Evolutionary conservation across 2,797 vertebrate species (phyloP).

Genomic region (Oreochromis mossambicus): DNA sequence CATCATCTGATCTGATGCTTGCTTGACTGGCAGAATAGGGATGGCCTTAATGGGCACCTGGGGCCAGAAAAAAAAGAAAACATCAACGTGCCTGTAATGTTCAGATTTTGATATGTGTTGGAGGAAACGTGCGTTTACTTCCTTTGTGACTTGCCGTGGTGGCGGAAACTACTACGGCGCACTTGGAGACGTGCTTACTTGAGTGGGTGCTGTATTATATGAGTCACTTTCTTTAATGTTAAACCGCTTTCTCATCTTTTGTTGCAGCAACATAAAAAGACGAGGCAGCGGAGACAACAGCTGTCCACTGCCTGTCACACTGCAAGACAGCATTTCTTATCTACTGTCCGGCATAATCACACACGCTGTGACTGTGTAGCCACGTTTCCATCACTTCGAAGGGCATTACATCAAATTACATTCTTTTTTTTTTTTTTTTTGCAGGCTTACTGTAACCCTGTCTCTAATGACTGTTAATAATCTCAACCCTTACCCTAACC

Average conservation of each 20-base stretch:
- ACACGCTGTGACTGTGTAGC: neutral
- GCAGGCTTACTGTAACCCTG: neutral
- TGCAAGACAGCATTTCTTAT: constrained; percentile 17
- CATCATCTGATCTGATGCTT: constrained; percentile 59
- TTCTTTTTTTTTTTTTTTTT: neutral
- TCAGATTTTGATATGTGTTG: neutral
- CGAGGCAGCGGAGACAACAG: constrained; percentile 22
- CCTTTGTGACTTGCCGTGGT: neutral
- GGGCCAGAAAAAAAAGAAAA: neutral
- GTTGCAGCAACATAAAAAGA: constrained; percentile 1
- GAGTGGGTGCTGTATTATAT: neutral
- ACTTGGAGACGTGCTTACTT: neutral
- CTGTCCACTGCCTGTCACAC: constrained; percentile 28
- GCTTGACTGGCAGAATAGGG: constrained; percentile 30
- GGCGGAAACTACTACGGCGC: neutral
- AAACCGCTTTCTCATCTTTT: constrained; percentile 6
- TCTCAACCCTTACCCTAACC: neutral
- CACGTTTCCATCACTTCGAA: neutral
- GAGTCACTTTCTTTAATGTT: constrained; percentile 3
- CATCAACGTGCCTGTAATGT: constrained; percentile 3
- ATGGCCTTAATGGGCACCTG: constrained; percentile 24
- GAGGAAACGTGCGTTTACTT: neutral
- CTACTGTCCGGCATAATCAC: constrained; percentile 26
- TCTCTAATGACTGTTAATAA: neutral
- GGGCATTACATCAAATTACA: neutral